Conservation (phyloP, 2,888 invertebrate genomes). For the Drosophila falleni region DNA sequence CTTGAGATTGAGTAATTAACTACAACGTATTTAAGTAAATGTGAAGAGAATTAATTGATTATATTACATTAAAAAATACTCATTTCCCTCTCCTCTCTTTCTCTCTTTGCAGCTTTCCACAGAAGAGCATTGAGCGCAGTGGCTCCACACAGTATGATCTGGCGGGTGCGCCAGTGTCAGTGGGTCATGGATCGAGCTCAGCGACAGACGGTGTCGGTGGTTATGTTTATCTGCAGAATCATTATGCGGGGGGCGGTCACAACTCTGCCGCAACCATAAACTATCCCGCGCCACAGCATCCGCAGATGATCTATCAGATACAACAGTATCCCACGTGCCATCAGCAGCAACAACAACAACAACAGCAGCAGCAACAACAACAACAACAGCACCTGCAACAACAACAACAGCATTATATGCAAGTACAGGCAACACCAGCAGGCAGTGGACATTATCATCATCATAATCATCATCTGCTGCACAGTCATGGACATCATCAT, state of each 20-base stretch:
- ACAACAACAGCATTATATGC: constrained; percentile 68
- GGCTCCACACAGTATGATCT: constrained; percentile 84
- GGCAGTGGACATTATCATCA: constrained; percentile 66
- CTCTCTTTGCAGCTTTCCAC: constrained; percentile 84
- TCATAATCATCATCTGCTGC: constrained; percentile 79
- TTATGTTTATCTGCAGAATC: constrained; percentile 85
- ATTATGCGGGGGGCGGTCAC: constrained; percentile 80
- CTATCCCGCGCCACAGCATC: constrained; percentile 78
- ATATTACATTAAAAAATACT: neutral
- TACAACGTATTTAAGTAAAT: neutral
- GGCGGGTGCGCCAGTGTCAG: constrained; percentile 64
- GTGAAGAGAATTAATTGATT: neutral
- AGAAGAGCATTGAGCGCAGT: constrained; percentile 85
- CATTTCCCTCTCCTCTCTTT: constrained; percentile 14
- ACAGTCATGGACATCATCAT: constrained; percentile 82
- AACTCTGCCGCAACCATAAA: constrained; percentile 73
- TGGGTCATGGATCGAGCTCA: constrained; percentile 69
- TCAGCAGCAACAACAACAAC: constrained; percentile 69
- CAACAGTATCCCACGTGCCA: constrained; percentile 84
- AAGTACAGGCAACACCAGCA: constrained; percentile 49
- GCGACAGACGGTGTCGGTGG: constrained; percentile 78
- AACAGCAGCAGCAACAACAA: constrained; percentile 62
- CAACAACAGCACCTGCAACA: constrained; percentile 59
- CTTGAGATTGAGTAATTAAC: neutral
- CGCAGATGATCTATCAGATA: constrained; percentile 82